Conservation (phyloP, 2,113 vertebrate species). For the Cyprinodon variegatus region DNA sequence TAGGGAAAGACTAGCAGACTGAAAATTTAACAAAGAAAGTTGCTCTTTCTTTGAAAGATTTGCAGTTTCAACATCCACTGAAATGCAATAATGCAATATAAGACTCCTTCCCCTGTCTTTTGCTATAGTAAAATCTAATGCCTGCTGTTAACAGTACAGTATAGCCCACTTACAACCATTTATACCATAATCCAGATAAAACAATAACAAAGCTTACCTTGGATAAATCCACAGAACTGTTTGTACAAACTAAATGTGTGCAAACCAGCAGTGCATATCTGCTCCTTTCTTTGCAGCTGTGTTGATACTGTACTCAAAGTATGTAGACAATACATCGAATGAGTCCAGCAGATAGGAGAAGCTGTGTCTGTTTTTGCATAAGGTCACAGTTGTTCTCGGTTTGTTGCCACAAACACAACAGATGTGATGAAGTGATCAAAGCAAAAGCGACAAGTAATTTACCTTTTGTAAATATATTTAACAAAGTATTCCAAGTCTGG, state of each 20-base stretch:
- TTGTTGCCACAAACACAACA: background rate
- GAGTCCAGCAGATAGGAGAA: background rate
- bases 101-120: conserved; percentile 40
- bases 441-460: no score
- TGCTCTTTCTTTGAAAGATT: conserved; percentile 58
- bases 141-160: conserved; percentile 60
- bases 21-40: conserved; percentile 57
- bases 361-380: background rate
- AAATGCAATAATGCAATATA: conserved; percentile 63
- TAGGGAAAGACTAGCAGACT: conserved; percentile 37
- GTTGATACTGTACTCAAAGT: background rate
- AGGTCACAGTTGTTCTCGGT: background rate
- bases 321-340: background rate
- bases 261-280: background rate
- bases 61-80: conserved; percentile 51
- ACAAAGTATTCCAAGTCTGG: no score
- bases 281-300: background rate
- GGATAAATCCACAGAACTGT: conserved; percentile 33
- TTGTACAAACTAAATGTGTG: conserved; percentile 37
- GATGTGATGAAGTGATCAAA: background rate
- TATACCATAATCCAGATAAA: conserved; percentile 29
- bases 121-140: conserved; percentile 30
- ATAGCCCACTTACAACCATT: conserved; percentile 51
- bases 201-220: conserved; percentile 44
- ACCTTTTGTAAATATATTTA: no score